A percentile compares a stretch with the other conserved stretches of the same genome.
These are phyloP conservation scores for Deroptyus accipitrinus DNA, from an alignment of 2,113 vertebrate species.

Conservation along the genomic window DNA sequence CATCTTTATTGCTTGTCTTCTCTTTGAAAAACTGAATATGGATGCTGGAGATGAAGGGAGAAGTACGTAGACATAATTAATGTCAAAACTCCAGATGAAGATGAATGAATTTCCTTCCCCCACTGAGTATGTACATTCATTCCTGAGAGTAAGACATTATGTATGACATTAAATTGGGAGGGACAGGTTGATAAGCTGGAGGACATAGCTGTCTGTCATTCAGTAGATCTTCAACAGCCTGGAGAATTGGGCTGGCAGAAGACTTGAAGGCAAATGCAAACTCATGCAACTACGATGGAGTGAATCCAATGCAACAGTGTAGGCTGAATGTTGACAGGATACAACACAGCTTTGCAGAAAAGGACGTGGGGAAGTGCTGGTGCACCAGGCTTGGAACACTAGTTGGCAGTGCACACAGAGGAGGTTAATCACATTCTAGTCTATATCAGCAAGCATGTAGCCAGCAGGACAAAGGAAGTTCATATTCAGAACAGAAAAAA, in stretches of 20 bases:
- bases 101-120: constrained; percentile 18
- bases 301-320: background rate
- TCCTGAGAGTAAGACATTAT: constrained; percentile 11
- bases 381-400: background rate
- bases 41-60: background rate
- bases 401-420: background rate
- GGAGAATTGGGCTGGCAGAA: background rate
- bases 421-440: background rate
- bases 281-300: background rate
- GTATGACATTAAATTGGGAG: background rate
- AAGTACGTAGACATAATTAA: constrained; percentile 8
- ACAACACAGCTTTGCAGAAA: background rate
- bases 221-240: background rate
- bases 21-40: background rate
- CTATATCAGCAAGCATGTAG: background rate
- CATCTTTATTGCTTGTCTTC: background rate
- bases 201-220: background rate
- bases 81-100: constrained; percentile 39
- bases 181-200: constrained; percentile 15
- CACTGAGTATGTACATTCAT: background rate
- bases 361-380: background rate
- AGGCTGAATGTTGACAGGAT: background rate
- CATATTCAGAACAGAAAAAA: background rate
- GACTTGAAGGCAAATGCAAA: background rate
- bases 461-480: background rate